These are phyloP conservation scores for Lagopus muta DNA, from an alignment of 2,113 vertebrate genomes.

Conservation along the genomic window DNA sequence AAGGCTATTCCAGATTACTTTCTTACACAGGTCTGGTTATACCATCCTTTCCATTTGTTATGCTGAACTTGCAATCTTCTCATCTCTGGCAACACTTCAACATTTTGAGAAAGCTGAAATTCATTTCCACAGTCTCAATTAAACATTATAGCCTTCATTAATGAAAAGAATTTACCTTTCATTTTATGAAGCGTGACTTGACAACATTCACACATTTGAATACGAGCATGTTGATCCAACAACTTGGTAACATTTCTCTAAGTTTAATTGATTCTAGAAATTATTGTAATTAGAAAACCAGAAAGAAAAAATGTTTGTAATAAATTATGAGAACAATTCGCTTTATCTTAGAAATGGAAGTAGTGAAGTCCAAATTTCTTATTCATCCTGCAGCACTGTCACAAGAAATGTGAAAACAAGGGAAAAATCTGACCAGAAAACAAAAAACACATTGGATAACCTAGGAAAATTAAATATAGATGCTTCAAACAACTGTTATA, in stretches of 20 bases:
- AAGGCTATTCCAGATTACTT: rapidly evolving
- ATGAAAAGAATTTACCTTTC: neutral
- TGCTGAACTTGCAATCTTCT: neutral
- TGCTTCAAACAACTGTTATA: neutral
- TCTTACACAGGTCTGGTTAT: neutral
- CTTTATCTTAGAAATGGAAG: neutral
- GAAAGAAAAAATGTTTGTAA: neutral
- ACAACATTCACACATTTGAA: neutral
- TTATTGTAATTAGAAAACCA: neutral
- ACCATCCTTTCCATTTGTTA: neutral
- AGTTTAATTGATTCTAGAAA: neutral
- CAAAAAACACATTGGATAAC: neutral
- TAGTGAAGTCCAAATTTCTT: neutral
- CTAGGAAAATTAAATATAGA: neutral
- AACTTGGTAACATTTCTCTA: neutral
- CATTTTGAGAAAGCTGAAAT: neutral
- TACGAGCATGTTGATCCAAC: rapidly evolving
- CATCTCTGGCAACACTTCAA: neutral
- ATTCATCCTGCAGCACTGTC: neutral
- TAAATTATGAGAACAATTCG: neutral
- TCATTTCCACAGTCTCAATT: neutral
- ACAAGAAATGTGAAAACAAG: neutral
- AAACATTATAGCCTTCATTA: neutral
- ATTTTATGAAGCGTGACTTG: neutral
- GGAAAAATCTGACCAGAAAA: neutral